These are phyloP conservation scores for Lithophane leautieri DNA, from an alignment of 2,888 invertebrate species.

Conservation along the genomic window DNA sequence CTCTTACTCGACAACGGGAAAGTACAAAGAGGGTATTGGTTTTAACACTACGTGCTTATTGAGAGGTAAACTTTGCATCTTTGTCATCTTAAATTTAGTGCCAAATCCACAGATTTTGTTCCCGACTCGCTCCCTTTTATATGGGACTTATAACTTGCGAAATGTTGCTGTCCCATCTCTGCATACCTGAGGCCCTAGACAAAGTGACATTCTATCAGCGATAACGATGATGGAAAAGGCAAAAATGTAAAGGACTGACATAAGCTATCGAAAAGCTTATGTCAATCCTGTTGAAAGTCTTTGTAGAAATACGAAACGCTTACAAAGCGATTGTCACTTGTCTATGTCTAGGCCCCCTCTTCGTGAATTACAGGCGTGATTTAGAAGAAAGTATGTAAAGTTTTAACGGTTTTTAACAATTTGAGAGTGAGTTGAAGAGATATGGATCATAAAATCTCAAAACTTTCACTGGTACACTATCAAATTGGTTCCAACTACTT, in stretches of 20 bases:
- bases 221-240: too few relatives aligned
- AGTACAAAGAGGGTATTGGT: slow-evolving; percentile 27
- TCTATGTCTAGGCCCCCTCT: too few relatives aligned
- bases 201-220: too few relatives aligned
- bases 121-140: neutral
- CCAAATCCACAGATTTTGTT: neutral
- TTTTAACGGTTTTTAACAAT: slow-evolving; percentile 12
- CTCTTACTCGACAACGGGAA: slow-evolving; percentile 26
- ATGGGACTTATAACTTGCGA: neutral
- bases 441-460: slow-evolving; percentile 23
- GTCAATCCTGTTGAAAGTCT: too few relatives aligned
- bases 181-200: too few relatives aligned
- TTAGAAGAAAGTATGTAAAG: slow-evolving; percentile 3
- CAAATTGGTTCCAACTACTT: slow-evolving; percentile 35
- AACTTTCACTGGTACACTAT: slow-evolving; percentile 38
- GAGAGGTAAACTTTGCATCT: neutral
- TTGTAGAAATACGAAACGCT: too few relatives aligned
- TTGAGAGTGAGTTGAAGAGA: neutral
- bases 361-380: neutral
- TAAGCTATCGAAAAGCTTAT: too few relatives aligned
- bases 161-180: neutral
- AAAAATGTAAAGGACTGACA: too few relatives aligned
- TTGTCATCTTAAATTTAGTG: neutral
- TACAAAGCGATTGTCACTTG: too few relatives aligned
- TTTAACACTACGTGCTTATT: slow-evolving; percentile 28